Evolutionary conservation across 2,888 invertebrate species (phyloP), one percentile per base, ranked within the genome.

Genomic region (Maniola hyperantus): DNA sequence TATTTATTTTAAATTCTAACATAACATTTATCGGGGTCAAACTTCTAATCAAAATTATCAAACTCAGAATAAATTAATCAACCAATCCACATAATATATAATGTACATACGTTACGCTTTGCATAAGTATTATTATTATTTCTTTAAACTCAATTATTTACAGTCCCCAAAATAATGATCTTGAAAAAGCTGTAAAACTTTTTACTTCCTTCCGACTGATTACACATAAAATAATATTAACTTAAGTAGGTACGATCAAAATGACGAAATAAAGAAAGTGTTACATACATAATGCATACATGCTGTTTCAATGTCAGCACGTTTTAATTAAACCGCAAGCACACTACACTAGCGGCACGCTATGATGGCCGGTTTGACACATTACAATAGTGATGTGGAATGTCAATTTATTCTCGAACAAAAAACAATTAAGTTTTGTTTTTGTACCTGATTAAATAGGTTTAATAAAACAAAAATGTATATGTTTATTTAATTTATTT

Each of bases 261-360:
- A 64, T 59, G 50, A 54, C 20, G 53, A 33, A 18, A 57, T 67
- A 42, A 67, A 67, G 67, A 67, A 67, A 67, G 67, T 48, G 20
- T 20, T 58, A 50, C 48, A 36, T 50, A 53, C 39, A 39, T 13
- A 2, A 48, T 10, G 51, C 48, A 36, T 50, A 53, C 39, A 39
- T 13, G 5, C 54, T 10, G 51, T 18, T 62, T 58, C 64, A 67
- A 69, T 58, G 64, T 50, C 64, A 61, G 46, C 61, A 39, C 7
- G 64, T 64, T 10, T 48, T 26, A 26, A 26, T 4, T 26, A 26
- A 26, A 4, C 26, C 4, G 26, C 26, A 26, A 26, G 26, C 26
- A 26, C 26, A 26, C 26, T 26, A 26, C 4, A 26, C n/a, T n/a
- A n/a, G n/a, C n/a, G n/a, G n/a, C n/a, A n/a, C n/a, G n/a, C n/a